Conservation (phyloP, 2,113 vertebrate genomes). For the Pipra filicauda region DNA sequence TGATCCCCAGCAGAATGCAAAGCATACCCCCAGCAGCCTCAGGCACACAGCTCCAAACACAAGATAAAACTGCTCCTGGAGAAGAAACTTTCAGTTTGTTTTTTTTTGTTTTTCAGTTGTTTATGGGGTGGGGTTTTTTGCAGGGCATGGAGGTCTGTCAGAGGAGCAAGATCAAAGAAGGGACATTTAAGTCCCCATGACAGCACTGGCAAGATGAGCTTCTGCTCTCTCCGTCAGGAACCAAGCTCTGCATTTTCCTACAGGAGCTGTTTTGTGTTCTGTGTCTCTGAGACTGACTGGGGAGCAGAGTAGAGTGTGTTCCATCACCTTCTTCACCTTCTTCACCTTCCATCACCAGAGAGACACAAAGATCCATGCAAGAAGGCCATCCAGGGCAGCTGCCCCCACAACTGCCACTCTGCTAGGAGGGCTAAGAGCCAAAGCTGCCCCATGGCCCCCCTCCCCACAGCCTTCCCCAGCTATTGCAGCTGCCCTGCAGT, state of each 20-base stretch:
- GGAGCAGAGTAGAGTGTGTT: no score
- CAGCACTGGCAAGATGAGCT: background rate
- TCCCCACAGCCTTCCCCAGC: background rate
- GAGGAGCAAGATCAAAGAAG: background rate
- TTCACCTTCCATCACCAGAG: background rate
- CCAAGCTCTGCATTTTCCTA: background rate
- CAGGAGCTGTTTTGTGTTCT: background rate
- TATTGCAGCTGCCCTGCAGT: background rate
- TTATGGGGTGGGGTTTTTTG: accelerated
- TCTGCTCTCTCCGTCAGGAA: background rate
- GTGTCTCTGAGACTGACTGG: background rate
- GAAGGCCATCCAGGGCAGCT: background rate
- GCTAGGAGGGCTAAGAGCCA: no score
- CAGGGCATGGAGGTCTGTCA: background rate
- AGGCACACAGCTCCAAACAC: background rate
- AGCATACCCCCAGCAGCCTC: background rate
- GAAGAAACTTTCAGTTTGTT: background rate
- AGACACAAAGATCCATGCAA: background rate
- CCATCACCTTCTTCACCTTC: background rate
- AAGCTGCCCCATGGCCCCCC: background rate
- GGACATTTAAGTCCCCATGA: background rate
- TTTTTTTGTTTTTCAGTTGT: background rate
- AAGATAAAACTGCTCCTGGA: background rate
- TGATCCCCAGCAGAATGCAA: background rate
- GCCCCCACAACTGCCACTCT: background rate